Evolutionary conservation across 1,140 invertebrate genomes (phyloP), one percentile per base, ranked within the genome.

Genomic region (Calycopis cecrops): DNA sequence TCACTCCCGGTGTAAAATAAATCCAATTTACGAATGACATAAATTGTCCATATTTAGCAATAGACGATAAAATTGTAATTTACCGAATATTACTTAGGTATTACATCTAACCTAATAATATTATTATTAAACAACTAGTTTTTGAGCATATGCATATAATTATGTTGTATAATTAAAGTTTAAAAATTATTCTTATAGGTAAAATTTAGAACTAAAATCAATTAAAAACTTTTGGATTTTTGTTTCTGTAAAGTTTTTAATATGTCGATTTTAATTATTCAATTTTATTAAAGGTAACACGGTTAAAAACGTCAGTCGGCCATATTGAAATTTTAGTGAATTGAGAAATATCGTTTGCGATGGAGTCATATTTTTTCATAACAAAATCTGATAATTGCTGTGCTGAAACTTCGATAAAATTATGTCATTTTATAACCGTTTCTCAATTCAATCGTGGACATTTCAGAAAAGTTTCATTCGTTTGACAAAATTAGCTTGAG

Each of bases 291-390:
- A 28, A 6, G 58, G 69, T 65, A 79, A 73, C 67, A 72, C 50
- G 53, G 37, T 48, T 17, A 55, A 35, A 59, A 48, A 51, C 62
- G 56, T 57, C 38, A 59, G 47, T 47, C 75, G 47, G 81, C 83
- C 84, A 87, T 87, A 74, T 87, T 87, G 65, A 73, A 77, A 75
- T 68, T 76, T 82, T 78, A 87, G 81, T 87, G 68, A 79, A 76
- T 82, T 72, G 66, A 65, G 76, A 85, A 87, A 82, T 87, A 83
- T 85, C 80, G 73, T 74, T 84, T 82, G 87, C 87, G 71, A 88
- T 88, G 87, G 87, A 87, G 85, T 85, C 83, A 77, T 76, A 87
- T 85, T 87, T 86, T 87, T 77, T 74, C 76, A 71, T 76, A 76
- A 77, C 78, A 73, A 82, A 77, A 76, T 79, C 75, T 72, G 76